Evolutionary conservation across 2,888 invertebrate species (phyloP), one percentile per base, ranked within the genome.

Genomic region (Chymomyza caudatula): DNA sequence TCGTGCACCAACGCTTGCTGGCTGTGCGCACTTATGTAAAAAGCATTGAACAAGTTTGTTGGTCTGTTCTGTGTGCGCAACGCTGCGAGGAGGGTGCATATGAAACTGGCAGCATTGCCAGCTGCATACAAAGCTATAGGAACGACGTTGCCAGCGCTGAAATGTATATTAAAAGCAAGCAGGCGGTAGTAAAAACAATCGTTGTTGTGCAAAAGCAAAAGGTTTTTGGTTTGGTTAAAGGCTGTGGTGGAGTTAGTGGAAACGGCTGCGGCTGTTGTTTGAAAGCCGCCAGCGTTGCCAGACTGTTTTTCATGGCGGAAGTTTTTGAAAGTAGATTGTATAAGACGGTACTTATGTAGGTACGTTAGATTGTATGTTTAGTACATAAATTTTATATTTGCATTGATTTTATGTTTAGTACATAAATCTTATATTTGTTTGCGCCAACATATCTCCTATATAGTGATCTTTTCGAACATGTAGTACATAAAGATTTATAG

Each of bases 41-140:
- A 80, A 80, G 80, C 80, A 80, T 85, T 80, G 80, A 85, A 85
- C 80, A 78, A 80, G 80, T 83, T 80, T 82, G 64, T 82, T 37
- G 85, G 67, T 43, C 5, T 49, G 67, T 13, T 65, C 51, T 54
- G 55, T 19, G 42, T 55, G 23, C 15, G 63, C 22, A 60, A 44
- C 25, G n/a, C 37, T 4, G 13, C 17, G n/a, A 47, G 4, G 42
- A 25, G 17, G 23, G 59, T 15, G 60, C 73, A 66, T 74, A 60
- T 76, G 69, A 76, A 60, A 71, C 62, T 65, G 63, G 60, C 37
- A 43, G 78, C 69, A 81, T 71, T 70, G 85, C 68, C 85, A 74
- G 72, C 66, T 66, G 64, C 17, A 63, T 54, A 56, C 23, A 51
- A 69, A 73, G n/a, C 60, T 44, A 51, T 3, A 22, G 6, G 25